A percentile compares a stretch with the other conserved stretches of the same genome.
Evolutionary conservation across 2,113 vertebrate species (phyloP).

Genomic region (Chamaea fasciata): DNA sequence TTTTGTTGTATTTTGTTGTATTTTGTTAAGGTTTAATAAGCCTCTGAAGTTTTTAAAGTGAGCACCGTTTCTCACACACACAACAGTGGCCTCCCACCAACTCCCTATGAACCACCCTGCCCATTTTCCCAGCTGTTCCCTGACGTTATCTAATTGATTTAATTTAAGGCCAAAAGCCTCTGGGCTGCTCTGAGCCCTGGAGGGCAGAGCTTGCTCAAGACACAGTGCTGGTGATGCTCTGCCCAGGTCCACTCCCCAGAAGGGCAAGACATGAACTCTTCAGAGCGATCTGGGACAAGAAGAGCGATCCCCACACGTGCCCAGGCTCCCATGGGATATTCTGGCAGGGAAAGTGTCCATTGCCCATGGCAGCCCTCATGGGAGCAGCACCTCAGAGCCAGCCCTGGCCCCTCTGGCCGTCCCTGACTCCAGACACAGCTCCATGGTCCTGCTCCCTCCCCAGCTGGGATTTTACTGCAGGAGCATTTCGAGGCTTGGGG

Average conservation of each 20-base stretch:
- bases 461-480: background rate
- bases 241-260: background rate
- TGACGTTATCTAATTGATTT: background rate
- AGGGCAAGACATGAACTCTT: background rate
- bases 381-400: background rate
- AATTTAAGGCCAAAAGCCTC: background rate
- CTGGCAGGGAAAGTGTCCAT: background rate
- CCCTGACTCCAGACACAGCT: background rate
- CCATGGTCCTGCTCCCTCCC: background rate
- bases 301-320: too few relatives aligned
- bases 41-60: background rate
- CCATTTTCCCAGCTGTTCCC: background rate
- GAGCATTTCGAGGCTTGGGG: fast-evolving
- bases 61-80: background rate
- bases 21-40: background rate
- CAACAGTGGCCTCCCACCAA: background rate
- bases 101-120: background rate
- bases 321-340: fast-evolving
- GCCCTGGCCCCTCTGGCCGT: background rate
- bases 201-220: background rate
- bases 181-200: background rate
- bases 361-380: too few relatives aligned
- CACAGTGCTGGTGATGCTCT: background rate
- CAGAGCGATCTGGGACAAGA: background rate
- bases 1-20: background rate